A percentile compares a stretch with the other conserved stretches of the same genome.
Conservation (phyloP, 2,113 vertebrate species). For the Alosa alosa region DNA sequence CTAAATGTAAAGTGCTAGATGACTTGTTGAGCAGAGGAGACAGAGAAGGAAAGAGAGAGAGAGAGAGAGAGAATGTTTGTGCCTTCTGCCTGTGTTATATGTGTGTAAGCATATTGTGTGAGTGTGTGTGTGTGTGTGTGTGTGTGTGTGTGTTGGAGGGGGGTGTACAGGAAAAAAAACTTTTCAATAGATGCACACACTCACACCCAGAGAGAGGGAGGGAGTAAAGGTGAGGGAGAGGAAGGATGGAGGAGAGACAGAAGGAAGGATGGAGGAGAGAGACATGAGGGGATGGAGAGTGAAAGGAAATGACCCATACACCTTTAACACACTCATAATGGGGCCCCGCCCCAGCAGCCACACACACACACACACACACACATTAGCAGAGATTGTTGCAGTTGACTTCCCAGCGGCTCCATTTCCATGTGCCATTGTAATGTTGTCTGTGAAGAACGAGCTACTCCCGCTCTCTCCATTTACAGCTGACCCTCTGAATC, state of each 20-base stretch:
- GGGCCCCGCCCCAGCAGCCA: background rate
- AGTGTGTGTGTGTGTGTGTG: background rate
- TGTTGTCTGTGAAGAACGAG: background rate
- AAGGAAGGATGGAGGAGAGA: background rate
- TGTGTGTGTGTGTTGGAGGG: constrained; percentile 8
- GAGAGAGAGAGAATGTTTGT: background rate
- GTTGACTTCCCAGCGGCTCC: background rate
- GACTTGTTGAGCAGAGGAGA: constrained; percentile 23
- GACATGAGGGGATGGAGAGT: background rate
- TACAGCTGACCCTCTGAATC: background rate
- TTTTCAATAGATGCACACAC: background rate
- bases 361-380: background rate
- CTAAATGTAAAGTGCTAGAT: constrained; percentile 30
- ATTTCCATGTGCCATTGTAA: background rate
- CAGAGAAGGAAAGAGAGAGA: too few relatives aligned
- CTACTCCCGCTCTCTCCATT: background rate
- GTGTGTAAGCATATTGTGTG: background rate
- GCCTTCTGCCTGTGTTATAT: background rate
- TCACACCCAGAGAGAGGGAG: background rate
- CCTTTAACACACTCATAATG: constrained; percentile 5
- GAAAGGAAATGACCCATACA: background rate
- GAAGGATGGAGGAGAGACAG: background rate
- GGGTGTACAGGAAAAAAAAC: background rate
- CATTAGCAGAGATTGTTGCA: background rate
- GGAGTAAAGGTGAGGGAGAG: background rate